phyloP scores from a whole-genome alignment of 2,797 vertebrate genomes.

The Selene dorsalis region DNA sequence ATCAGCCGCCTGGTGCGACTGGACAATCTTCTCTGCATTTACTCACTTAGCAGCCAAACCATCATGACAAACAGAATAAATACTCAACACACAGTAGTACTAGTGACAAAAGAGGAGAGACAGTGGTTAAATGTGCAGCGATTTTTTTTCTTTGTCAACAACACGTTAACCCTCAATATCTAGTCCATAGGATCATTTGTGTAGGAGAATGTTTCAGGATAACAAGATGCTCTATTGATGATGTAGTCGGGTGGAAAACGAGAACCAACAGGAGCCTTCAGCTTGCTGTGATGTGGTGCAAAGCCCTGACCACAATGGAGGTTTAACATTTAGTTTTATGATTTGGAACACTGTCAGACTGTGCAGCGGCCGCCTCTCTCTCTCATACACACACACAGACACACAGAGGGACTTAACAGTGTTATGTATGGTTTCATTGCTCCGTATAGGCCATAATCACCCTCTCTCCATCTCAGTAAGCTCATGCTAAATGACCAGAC shows the following conservation, averaged over 20 bases:
- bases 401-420: constrained; percentile 58
- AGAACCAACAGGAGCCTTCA: constrained; percentile 26
- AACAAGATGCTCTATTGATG: constrained; percentile 59
- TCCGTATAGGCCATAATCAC: constrained; percentile 77
- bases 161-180: not conserved
- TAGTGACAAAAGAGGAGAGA: not conserved
- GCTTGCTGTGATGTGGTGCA: constrained; percentile 54
- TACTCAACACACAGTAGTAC: not conserved
- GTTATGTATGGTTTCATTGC: constrained; percentile 75
- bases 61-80: not conserved
- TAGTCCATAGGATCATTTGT: constrained; percentile 58
- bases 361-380: constrained; percentile 18
- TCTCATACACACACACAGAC: constrained; percentile 31
- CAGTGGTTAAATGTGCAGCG: not conserved
- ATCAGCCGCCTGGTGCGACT: constrained; percentile 46
- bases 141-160: constrained; percentile 8
- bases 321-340: constrained; percentile 75
- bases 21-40: constrained; percentile 49
- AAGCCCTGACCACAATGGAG: constrained; percentile 49
- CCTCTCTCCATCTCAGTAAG: constrained; percentile 81
- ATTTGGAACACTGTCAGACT: constrained; percentile 64
- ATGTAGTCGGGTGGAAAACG: constrained; percentile 58
- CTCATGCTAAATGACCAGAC: constrained; percentile 81
- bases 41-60: constrained; percentile 8
- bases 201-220: constrained; percentile 69